A percentile compares a stretch with the other conserved stretches of the same genome.
Evolutionary conservation across 2,888 invertebrate genomes (phyloP).

Genomic region (Matsumyia berberina): DNA sequence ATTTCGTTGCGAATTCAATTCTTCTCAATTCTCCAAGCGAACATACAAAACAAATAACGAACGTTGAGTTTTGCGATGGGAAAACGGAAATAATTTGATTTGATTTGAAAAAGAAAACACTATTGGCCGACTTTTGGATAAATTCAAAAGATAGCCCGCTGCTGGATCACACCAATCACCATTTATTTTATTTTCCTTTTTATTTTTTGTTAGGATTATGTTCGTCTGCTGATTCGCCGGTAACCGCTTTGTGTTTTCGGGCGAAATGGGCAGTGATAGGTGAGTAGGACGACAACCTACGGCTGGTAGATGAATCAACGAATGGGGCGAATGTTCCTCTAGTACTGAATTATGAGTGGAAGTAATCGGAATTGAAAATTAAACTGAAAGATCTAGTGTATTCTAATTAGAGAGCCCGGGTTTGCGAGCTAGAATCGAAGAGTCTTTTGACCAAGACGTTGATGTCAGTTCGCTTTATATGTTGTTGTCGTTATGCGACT

Average conservation of each 20-base stretch:
- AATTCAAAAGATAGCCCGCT: constrained; percentile 72
- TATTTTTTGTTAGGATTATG: constrained; percentile 66
- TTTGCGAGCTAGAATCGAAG: too few species aligned
- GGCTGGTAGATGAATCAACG: constrained; percentile 21
- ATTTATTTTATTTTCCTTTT: constrained; percentile 71
- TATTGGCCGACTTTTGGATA: constrained; percentile 67
- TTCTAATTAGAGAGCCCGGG: too few species aligned
- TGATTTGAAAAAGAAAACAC: constrained; percentile 54
- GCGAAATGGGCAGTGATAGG: constrained; percentile 48
- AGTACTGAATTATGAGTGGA: constrained; percentile 13
- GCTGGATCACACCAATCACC: constrained; percentile 66
- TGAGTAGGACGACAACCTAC: constrained; percentile 8
- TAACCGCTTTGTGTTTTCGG: constrained; percentile 72
- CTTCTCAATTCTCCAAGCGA: constrained; percentile 60
- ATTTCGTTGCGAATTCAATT: constrained; percentile 73
- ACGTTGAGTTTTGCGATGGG: constrained; percentile 52
- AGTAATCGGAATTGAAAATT: too few species aligned
- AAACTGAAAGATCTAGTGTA: too few species aligned
- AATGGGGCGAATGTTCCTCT: background rate
- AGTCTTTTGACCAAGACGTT: too few species aligned
- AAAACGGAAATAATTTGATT: constrained; percentile 55
- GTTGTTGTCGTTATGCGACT: too few species aligned
- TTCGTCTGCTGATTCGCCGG: constrained; percentile 74
- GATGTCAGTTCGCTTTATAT: too few species aligned
- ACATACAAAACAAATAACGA: constrained; percentile 71